A percentile compares a stretch with the other conserved stretches of the same genome.
Evolutionary conservation across 2,888 invertebrate genomes (phyloP).

Genomic region (Euzetes globulus): DNA sequence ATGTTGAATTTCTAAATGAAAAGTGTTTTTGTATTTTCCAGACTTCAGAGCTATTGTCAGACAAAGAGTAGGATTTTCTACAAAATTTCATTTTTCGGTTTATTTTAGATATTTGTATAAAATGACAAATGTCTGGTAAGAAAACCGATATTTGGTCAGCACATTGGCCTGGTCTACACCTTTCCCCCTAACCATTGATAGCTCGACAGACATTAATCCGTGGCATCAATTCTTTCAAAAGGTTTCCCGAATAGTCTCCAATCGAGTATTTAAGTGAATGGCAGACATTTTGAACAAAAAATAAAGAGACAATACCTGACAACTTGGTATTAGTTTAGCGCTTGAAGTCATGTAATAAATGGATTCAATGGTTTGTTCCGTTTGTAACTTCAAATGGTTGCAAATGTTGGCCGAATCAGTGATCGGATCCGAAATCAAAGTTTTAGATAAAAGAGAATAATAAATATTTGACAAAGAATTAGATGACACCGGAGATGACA

Average conservation of each 20-base stretch:
- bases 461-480: constrained; percentile 27
- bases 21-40: constrained; percentile 17
- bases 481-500: constrained; percentile 10
- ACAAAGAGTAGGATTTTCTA: constrained; percentile 14
- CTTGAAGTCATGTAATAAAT: constrained; percentile 32
- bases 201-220: too few species aligned
- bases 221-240: too few species aligned
- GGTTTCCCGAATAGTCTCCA: too few species aligned
- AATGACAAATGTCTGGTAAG: constrained; percentile 13
- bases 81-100: constrained; percentile 18
- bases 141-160: background rate
- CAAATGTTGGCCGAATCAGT: constrained; percentile 16
- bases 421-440: background rate
- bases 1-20: background rate
- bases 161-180: too few species aligned
- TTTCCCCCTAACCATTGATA: too few species aligned
- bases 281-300: background rate
- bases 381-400: constrained; percentile 15
- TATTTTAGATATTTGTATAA: background rate
- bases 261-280: too few species aligned
- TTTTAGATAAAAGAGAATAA: constrained; percentile 7
- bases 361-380: background rate
- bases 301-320: constrained; percentile 21
- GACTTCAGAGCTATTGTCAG: background rate
- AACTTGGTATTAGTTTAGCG: constrained; percentile 29